Conservation (phyloP, 1,140 invertebrate genomes). For the Sitodiplosis mosellana region DNA sequence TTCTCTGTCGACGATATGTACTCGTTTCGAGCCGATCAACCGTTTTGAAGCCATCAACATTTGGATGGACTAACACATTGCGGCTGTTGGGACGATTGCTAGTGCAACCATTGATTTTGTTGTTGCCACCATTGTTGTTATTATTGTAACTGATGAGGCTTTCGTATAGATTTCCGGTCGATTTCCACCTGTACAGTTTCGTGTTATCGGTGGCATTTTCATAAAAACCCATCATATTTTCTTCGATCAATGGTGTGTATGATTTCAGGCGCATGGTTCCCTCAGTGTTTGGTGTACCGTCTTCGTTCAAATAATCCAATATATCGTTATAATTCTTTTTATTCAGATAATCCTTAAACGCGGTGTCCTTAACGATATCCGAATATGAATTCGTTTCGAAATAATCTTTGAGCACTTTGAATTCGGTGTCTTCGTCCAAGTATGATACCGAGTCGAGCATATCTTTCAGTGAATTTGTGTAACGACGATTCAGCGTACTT, state of each 20-base stretch:
- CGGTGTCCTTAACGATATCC: constrained; percentile 17
- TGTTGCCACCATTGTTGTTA: neutral
- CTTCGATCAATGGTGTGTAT: no score
- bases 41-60: no score
- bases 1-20: no score
- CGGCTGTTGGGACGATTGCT: no score
- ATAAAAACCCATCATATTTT: no score
- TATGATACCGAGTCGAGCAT: neutral
- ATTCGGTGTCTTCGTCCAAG: constrained; percentile 1
- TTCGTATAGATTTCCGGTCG: constrained; percentile 1
- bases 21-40: no score
- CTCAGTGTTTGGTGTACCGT: neutral
- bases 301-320: constrained; percentile 7
- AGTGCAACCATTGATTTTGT: no score
- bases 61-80: no score
- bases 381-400: constrained; percentile 18
- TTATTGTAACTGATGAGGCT: neutral
- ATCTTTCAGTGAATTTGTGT: neutral
- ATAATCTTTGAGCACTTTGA: constrained; percentile 15
- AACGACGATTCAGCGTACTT: neutral
- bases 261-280: no score
- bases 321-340: constrained; percentile 19
- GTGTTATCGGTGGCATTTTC: no score
- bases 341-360: constrained; percentile 18
- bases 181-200: neutral